Evolutionary conservation across 2,888 invertebrate genomes (phyloP), one percentile per base, ranked within the genome.

Genomic region (Hypsopygia costalis): DNA sequence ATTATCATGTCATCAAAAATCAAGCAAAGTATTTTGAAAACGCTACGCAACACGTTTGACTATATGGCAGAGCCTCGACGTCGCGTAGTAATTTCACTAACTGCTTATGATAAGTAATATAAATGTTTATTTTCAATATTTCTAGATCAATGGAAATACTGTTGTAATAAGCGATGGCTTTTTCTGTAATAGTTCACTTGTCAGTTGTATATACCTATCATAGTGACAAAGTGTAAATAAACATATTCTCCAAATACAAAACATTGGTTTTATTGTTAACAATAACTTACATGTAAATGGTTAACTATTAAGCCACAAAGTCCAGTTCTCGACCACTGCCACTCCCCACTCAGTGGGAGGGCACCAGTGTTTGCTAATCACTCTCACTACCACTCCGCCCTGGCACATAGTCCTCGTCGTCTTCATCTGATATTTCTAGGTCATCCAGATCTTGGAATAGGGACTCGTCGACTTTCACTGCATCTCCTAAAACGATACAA

Each of bases 401-500:
- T 0, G 91, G 91, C 21, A 91, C 92, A 74, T 92, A 94, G 70
- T 94, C 94, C 54, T 89, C 91, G 41, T 81, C 82, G 7, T 91
- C 90, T 34, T 93, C 93, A 47, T 93, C 92, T 6, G 93, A 93
- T 35, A 94, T 88, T 58, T 95, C 96, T 38, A 96, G 82, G 68
- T 96, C 96, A 52, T 95, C 96, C 58, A 97, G 76, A 72, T 96
- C 95, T 91, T 97, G 97, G 74, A 98, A 98, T 10, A 98, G 81
- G 11, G 96, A 95, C 78, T 98, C 97, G 79, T 98, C 97, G 31
- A 98, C 97, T 85, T 97, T 97, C 27, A 98, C 95, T 52, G 92
- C 91, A 78, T 94, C 95, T 47, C 92, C 93, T 92, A 61, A 12
- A 81, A 85, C 3, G 16, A n/a, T 6, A 6, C 21, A 21, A 21